Evolutionary conservation across 1,140 invertebrate species (phyloP).

Genomic region (Holcopasites calliopsidis): DNA sequence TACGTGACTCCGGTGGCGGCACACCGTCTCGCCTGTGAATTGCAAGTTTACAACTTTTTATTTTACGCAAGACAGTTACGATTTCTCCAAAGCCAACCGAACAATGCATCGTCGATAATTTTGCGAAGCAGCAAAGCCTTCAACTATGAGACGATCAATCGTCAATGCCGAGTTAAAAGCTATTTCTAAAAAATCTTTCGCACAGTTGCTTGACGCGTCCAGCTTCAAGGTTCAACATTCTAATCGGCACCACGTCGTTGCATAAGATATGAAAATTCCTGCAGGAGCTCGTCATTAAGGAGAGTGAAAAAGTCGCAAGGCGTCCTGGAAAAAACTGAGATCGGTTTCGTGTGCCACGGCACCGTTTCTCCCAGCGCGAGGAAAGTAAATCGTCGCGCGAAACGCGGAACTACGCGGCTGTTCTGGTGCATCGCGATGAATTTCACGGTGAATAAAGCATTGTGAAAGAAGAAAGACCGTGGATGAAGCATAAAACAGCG

Average conservation of each 20-base stretch:
- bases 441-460: constrained; percentile 62
- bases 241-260: too few relatives aligned
- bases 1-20: constrained; percentile 16
- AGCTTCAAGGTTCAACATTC: background rate
- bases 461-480: background rate
- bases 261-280: background rate
- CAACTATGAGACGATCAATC: too few relatives aligned
- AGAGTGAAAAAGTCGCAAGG: background rate
- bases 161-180: too few relatives aligned
- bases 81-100: too few relatives aligned
- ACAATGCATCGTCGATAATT: too few relatives aligned
- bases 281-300: too few relatives aligned
- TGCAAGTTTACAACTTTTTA: background rate
- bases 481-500: background rate
- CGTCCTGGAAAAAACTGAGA: background rate
- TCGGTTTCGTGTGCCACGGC: background rate
- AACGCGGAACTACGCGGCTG: constrained; percentile 45
- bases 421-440: constrained; percentile 52
- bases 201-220: too few relatives aligned
- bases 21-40: background rate
- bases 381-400: constrained; percentile 57
- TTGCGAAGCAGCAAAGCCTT: too few relatives aligned
- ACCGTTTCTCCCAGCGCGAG: constrained; percentile 17
- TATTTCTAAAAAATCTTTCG: too few relatives aligned
- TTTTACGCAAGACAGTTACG: too few relatives aligned